Evolutionary conservation across 1,140 invertebrate genomes (phyloP), one percentile per base, ranked within the genome.

Genomic region (Akabosia matsudoensis): DNA sequence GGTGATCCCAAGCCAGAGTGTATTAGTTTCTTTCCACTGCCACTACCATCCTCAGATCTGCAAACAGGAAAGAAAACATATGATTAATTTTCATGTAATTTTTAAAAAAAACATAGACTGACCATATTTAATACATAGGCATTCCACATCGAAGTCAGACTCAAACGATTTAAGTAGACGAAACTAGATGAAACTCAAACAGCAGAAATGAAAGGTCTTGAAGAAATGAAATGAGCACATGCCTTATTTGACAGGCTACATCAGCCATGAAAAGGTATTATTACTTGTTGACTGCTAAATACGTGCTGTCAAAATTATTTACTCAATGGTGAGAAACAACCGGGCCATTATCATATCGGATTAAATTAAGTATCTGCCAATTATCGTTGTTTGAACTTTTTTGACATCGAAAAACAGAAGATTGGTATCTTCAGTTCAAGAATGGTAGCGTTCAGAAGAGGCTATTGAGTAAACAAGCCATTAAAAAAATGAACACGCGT

Each of bases 41-140:
- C 78, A 51, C 74, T 79, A n/a, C 80, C 80, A 76, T 81, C 80
- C 30, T 81, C 80, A 70, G 80, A 56, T 70, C 80, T 81, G 73
- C 28, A 76, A 78, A 37, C 45, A 45, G 22, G 2, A 16, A 74
- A 52, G n/a, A 10, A 67, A 28, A 67, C 61, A 61, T 61, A 13
- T 14, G n/a, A n/a, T 51, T n/a, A n/a, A 51, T 13, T 51, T 13
- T 51, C 45, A n/a, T 51, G 10, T 51, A 51, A n/a, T 51, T 51
- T n/a, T n/a, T 51, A 10, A 51, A 51, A n/a, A 51, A 51, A 51
- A 51, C 10, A n/a, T 51, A 51, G n/a, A 51, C 10, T 51, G 10
- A n/a, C n/a, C 10, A 51, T n/a, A 51, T 51, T 10, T n/a, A 51
- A 51, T 51, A 13, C 45, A 10, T 13, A 51, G 45, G 10, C 45